phyloP scores from a whole-genome alignment of 2,113 vertebrate species.

The Cheirogaleus medius region DNA sequence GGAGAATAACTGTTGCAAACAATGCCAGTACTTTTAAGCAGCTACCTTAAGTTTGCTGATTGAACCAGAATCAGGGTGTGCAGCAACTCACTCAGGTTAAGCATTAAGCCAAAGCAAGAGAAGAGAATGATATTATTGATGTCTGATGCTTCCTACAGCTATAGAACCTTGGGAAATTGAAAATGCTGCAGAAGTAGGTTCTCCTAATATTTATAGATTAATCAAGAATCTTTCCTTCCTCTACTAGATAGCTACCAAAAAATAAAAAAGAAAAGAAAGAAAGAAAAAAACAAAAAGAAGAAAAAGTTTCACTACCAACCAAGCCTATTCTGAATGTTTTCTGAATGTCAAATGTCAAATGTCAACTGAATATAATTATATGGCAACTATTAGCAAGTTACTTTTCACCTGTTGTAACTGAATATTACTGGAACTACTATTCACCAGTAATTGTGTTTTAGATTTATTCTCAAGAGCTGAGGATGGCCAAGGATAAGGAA shows the following conservation, averaged over 20 bases:
- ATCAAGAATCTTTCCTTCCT: neutral
- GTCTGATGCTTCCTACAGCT: neutral
- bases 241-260: neutral
- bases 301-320: neutral
- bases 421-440: slow-evolving; percentile 26
- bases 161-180: slow-evolving; percentile 3
- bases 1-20: slow-evolving; percentile 34
- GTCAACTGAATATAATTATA: slow-evolving; percentile 38
- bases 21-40: neutral
- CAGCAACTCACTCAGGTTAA: neutral
- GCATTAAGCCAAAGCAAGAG: slow-evolving; percentile 29
- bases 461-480: neutral
- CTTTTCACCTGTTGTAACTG: slow-evolving; percentile 42
- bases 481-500: neutral
- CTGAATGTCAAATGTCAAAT: slow-evolving; percentile 43
- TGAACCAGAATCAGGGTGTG: neutral
- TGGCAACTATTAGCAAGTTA: slow-evolving; percentile 56
- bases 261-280: slow-evolving; percentile 2
- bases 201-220: slow-evolving; percentile 19
- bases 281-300: neutral
- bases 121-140: slow-evolving; percentile 37
- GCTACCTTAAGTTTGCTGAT: neutral
- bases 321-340: neutral
- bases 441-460: neutral
- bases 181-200: slow-evolving; percentile 58